phyloP scores from a whole-genome alignment of 1,140 invertebrate genomes.

The Teleopsis dalmanni region DNA sequence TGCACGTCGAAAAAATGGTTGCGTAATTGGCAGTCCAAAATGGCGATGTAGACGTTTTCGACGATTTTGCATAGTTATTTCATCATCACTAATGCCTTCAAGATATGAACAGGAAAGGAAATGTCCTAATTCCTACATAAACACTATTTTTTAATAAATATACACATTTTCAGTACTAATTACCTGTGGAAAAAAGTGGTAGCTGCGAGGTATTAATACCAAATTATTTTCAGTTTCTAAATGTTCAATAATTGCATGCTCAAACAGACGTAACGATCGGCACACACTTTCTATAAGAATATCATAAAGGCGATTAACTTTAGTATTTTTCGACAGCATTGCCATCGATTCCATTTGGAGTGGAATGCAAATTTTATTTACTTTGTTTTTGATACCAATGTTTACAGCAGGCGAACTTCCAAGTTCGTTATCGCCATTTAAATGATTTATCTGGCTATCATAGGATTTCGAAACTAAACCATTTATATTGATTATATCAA shows the following conservation, averaged over 20 bases:
- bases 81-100: constrained; percentile 52
- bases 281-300: constrained; percentile 66
- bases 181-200: constrained; percentile 35
- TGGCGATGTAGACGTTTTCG: constrained; percentile 59
- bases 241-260: constrained; percentile 53
- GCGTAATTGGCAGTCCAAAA: constrained; percentile 57
- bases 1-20: constrained; percentile 62
- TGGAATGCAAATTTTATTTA: constrained; percentile 48
- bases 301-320: constrained; percentile 57
- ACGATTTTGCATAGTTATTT: constrained; percentile 48
- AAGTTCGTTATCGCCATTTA: background rate
- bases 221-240: constrained; percentile 31
- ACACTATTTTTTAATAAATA: constrained; percentile 52
- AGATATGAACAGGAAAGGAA: constrained; percentile 67
- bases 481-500: constrained; percentile 32
- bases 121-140: constrained; percentile 54
- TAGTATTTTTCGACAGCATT: constrained; percentile 58
- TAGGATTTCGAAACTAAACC: constrained; percentile 28
- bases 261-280: constrained; percentile 57
- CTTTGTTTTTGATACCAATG: constrained; percentile 27
- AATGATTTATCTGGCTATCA: constrained; percentile 11
- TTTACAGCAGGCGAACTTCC: constrained; percentile 17
- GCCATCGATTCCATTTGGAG: constrained; percentile 63
- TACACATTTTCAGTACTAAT: background rate
- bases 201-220: constrained; percentile 34